Base-by-base conservation (phyloP, 2,113 vertebrate genomes). In the Chionomys nivalis region DNA sequence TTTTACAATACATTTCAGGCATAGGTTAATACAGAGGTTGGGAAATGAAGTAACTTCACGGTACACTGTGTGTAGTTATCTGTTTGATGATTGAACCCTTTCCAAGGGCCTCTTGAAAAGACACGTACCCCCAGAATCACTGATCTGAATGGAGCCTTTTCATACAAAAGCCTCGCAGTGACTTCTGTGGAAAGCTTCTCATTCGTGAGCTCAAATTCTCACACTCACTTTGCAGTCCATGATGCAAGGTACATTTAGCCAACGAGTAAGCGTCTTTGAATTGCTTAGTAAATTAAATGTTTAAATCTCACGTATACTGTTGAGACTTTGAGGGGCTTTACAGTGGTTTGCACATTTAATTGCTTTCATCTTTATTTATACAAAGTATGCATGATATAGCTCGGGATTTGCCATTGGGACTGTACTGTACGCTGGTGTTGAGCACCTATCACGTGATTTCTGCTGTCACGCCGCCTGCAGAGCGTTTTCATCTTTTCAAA, bases 1-100 rank as follows among this genome's bases (percentile, higher is more conserved):
- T 97, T 98, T 98, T 93, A 94, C 98, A 98, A 97, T 97, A 70
- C 95, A 92, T 96, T 94, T 98, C 95, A 96, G 95, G 68, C 92
- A 93, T 73, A 96, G 89, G 96, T 97, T 96, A 95, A 94, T 89
- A 65, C 3, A 97, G 73, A 94, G 94, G 44, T 44, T 95, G 91
- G 42, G 96, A 97, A 97, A 89, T 77, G 63, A 93, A 91, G 10
- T 87, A 49, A 82, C 52, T n/a, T n/a, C 11, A 0, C 39, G 47
- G 81, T 47, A 16, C 21, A 66, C 76, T 24, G 19, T 90, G 76
- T 39, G 89, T 95, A 94, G 97, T 93, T 66, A 96, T 70, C 63
- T 75, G 19, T 85, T 87, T 96, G 86, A 61, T 75, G 73, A 86
- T 76, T 96, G 94, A 96, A 90, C 81, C 95, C 68, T 90, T 96